Evolutionary conservation across 2,888 invertebrate species (phyloP).

Genomic region (Calameuta filiformis): DNA sequence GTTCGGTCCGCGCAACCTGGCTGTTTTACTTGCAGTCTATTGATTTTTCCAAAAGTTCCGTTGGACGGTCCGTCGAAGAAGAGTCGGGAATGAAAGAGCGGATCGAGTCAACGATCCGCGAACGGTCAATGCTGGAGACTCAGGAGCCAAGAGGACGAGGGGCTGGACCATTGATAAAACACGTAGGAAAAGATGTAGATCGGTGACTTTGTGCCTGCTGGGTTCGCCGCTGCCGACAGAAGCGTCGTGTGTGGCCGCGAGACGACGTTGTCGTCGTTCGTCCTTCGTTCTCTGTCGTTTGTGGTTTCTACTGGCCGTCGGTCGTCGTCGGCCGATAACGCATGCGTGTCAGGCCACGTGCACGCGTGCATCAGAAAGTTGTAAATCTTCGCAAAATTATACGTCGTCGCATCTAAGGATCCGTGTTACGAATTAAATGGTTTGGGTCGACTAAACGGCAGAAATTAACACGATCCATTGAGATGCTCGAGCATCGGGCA

Average conservation of each 20-base stretch:
- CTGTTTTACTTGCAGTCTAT: constrained; percentile 70
- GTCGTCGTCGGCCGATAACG: background rate
- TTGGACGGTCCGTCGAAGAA: constrained; percentile 52
- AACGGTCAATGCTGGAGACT: background rate
- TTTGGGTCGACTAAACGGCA: no score
- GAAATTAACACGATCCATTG: background rate
- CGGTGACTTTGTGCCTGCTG: constrained; percentile 14
- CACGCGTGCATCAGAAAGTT: background rate
- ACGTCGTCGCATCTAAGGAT: background rate
- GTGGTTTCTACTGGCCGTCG: background rate
- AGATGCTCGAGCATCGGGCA: no score
- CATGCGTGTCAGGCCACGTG: background rate
- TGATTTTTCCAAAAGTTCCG: constrained; percentile 74
- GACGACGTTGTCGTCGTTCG: no score
- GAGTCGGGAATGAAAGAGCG: constrained; percentile 33
- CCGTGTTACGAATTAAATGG: background rate
- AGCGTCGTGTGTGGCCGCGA: background rate
- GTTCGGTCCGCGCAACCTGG: constrained; percentile 52
- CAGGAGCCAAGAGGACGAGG: constrained; percentile 30
- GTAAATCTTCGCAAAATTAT: no score
- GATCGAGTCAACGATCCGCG: no score
- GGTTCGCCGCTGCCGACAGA: background rate
- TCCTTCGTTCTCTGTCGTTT: background rate
- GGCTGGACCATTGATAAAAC: constrained; percentile 30
- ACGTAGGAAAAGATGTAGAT: constrained; percentile 5